A percentile compares a stretch with the other conserved stretches of the same genome.
Conservation (phyloP, 2,113 vertebrate species). For the Erinaceus europaeus region DNA sequence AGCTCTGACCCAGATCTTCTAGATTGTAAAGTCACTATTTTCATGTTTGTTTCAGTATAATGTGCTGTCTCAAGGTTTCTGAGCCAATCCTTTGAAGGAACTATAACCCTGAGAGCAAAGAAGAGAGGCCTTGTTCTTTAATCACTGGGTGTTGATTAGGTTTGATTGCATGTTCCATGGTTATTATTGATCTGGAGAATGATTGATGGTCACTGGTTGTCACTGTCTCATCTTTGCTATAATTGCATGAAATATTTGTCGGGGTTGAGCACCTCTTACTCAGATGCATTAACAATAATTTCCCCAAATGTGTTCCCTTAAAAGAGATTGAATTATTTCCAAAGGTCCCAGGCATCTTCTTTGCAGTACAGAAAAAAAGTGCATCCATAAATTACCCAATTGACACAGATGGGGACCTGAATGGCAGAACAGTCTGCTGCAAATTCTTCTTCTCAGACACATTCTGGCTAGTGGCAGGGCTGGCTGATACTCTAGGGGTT, state of each 20-base stretch:
- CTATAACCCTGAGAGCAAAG: conserved; percentile 31
- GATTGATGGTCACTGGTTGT: conserved; percentile 77
- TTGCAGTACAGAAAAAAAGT: conserved; percentile 38
- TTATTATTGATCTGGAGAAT: conserved; percentile 77
- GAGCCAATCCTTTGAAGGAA: conserved; percentile 53
- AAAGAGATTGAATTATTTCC: conserved; percentile 77
- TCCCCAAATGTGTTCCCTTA: conserved; percentile 70
- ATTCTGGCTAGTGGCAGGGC: conserved; percentile 15
- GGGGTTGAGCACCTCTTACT: conserved; percentile 77
- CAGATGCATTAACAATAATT: conserved; percentile 80
- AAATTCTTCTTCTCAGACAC: conserved; percentile 57
- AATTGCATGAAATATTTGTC: conserved; percentile 80
- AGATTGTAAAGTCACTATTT: background rate
- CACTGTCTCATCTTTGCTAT: conserved; percentile 77
- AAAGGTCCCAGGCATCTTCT: conserved; percentile 62
- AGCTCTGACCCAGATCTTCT: background rate
- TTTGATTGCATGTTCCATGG: conserved; percentile 76
- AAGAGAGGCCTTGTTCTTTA: conserved; percentile 65
- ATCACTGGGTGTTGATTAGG: conserved; percentile 76
- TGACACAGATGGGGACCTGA: conserved; percentile 67
- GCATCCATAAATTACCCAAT: conserved; percentile 68
- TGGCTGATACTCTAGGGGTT: conserved; percentile 16
- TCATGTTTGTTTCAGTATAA: background rate
- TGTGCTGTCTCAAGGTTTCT: conserved; percentile 22
- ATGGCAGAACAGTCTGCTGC: conserved; percentile 5